Conservation (phyloP, 2,888 invertebrate species). For the Drosophila aldrichi region DNA sequence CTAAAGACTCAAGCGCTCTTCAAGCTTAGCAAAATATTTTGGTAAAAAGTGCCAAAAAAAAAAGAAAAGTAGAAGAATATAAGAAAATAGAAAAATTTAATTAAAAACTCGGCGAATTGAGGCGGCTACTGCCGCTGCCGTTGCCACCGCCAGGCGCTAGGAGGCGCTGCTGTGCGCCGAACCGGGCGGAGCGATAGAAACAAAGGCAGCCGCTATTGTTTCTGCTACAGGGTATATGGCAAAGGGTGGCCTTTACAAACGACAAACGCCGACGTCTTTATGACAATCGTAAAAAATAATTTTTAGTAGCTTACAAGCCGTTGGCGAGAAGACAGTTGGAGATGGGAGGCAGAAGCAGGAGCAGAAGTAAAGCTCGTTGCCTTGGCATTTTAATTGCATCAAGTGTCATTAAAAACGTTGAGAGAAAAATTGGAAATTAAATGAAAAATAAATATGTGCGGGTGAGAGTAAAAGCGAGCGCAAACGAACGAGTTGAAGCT, state of each 20-base stretch:
- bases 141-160: constrained; percentile 48
- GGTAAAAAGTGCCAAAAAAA: constrained; percentile 40
- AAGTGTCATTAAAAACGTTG: constrained; percentile 72
- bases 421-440: constrained; percentile 74
- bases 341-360: not conserved
- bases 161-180: constrained; percentile 37
- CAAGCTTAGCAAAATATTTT: constrained; percentile 67
- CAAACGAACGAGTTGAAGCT: not conserved
- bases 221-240: constrained; percentile 17
- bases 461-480: constrained; percentile 7
- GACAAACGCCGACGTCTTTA: constrained; percentile 72
- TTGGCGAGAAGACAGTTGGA: constrained; percentile 28
- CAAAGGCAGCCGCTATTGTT: constrained; percentile 59
- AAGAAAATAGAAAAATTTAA: constrained; percentile 56
- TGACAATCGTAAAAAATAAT: constrained; percentile 80
- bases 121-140: constrained; percentile 24
- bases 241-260: constrained; percentile 27
- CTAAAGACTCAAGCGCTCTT: constrained; percentile 34
- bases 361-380: constrained; percentile 43
- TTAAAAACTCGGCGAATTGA: constrained; percentile 65
- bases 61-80: constrained; percentile 1
- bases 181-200: constrained; percentile 36
- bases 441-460: constrained; percentile 68
- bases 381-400: constrained; percentile 77
- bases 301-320: constrained; percentile 76